Conservation (phyloP, 2,797 vertebrate species). For the Sebastes diploproa region DNA sequence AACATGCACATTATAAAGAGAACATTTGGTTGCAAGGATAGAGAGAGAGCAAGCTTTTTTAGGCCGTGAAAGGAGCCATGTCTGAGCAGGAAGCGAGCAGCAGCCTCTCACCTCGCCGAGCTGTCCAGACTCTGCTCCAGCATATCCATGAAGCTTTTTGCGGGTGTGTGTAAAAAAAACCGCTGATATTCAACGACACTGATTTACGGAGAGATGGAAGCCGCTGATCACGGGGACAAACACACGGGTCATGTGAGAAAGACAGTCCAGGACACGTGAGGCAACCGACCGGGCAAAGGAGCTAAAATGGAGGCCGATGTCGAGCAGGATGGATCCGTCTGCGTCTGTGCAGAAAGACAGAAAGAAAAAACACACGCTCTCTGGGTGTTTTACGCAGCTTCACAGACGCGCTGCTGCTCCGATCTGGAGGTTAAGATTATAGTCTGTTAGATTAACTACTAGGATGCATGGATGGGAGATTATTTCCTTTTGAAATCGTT, state of each 20-base stretch:
- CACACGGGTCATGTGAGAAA: conserved; percentile 96
- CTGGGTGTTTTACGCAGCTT: background rate
- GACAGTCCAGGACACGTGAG: conserved; percentile 89
- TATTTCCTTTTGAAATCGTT: background rate
- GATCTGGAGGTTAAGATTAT: background rate
- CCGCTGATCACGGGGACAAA: conserved; percentile 97
- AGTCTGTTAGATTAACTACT: fast-evolving
- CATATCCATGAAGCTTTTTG: conserved; percentile 87
- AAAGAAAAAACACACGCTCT: background rate
- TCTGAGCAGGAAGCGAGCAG: conserved; percentile 65
- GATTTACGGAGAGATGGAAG: conserved; percentile 83
- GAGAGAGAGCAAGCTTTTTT: conserved; percentile 32
- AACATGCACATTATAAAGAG: background rate
- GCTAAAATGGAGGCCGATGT: conserved; percentile 84
- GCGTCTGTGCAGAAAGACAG: conserved; percentile 43
- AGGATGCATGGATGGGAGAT: background rate
- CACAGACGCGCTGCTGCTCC: background rate
- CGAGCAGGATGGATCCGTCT: conserved; percentile 46
- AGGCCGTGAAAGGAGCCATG: conserved; percentile 69
- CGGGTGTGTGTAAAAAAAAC: conserved; percentile 51
- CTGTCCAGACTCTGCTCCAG: conserved; percentile 92
- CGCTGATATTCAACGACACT: conserved; percentile 78
- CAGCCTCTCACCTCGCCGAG: conserved; percentile 85
- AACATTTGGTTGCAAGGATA: conserved; percentile 1
- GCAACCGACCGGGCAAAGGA: conserved; percentile 78